Evolutionary conservation across 2,113 vertebrate genomes (phyloP).

Genomic region (Sylvietta virens): DNA sequence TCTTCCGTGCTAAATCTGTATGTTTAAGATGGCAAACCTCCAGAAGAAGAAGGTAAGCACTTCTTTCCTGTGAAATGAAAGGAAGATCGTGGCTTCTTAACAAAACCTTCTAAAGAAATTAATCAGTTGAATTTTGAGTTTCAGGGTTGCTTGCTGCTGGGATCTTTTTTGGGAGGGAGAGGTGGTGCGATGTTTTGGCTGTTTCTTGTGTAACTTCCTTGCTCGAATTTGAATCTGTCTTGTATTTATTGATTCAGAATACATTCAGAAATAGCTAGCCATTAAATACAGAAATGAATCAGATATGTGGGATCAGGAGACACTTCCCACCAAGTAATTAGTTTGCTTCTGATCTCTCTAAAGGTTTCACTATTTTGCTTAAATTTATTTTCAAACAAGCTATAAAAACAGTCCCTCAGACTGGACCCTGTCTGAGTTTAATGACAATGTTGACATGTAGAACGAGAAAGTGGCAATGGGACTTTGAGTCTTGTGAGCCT

Average conservation of each 20-base stretch:
- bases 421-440: not conserved
- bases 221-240: not conserved
- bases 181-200: not conserved
- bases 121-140: not conserved
- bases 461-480: not conserved
- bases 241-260: not conserved
- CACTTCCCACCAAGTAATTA: not conserved
- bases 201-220: not conserved
- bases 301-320: not conserved
- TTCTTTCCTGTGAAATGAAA: not conserved
- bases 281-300: not conserved
- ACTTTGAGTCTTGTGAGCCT: not conserved
- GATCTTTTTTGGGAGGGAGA: not conserved
- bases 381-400: not conserved
- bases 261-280: not conserved
- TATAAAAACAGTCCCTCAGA: not conserved
- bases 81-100: not conserved
- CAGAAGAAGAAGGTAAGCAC: not conserved
- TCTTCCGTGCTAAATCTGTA: rapidly evolving
- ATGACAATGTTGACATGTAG: not conserved
- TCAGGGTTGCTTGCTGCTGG: not conserved
- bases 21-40: not conserved
- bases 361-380: not conserved
- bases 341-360: not conserved
- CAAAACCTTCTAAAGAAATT: not conserved